phyloP scores from a whole-genome alignment of 2,113 vertebrate genomes.

The Sapayoa aenigma region DNA sequence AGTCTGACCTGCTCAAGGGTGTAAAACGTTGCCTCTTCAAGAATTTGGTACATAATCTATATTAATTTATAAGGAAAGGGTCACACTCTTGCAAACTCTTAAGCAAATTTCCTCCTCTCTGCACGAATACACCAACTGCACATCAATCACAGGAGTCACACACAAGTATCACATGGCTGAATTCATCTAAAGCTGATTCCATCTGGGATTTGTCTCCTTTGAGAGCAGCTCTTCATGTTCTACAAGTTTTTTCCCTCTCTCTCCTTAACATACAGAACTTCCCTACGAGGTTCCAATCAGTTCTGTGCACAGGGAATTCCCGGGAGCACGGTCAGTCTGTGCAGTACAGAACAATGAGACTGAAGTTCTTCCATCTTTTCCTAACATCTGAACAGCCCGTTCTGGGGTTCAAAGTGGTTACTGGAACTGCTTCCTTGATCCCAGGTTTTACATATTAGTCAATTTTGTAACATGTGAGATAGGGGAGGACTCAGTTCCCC shows the following conservation, averaged over 20 bases:
- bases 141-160: background rate
- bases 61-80: background rate
- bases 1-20: background rate
- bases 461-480: background rate
- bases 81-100: background rate
- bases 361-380: background rate
- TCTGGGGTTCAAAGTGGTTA: background rate
- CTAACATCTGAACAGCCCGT: background rate
- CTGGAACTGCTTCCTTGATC: background rate
- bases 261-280: background rate
- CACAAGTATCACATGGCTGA: background rate
- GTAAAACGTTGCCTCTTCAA: background rate
- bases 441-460: background rate
- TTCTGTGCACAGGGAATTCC: background rate
- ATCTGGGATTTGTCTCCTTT: background rate
- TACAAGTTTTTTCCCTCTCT: slow-evolving; percentile 16
- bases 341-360: background rate
- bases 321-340: background rate
- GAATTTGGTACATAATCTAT: background rate
- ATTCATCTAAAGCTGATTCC: background rate
- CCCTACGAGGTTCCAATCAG: background rate
- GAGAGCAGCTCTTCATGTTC: slow-evolving; percentile 2
- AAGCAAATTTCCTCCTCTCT: background rate
- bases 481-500: background rate
- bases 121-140: background rate